These are phyloP conservation scores for Oncorhynchus gorbuscha DNA, from an alignment of 2,113 vertebrate genomes.

Conservation along the genomic window DNA sequence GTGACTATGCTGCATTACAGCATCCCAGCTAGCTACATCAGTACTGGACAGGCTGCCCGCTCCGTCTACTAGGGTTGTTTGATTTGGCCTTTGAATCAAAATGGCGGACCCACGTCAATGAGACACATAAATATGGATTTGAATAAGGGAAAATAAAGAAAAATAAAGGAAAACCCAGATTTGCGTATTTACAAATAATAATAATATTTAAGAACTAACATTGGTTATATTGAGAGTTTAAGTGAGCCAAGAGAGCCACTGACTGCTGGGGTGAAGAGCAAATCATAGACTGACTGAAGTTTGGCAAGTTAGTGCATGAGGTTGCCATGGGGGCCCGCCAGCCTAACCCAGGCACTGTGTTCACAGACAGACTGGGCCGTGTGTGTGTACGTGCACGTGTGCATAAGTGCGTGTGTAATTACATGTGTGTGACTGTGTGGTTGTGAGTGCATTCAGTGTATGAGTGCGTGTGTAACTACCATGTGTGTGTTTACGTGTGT, in stretches of 20 bases:
- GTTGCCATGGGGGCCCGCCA: constrained; percentile 23
- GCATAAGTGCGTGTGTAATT: constrained; percentile 48
- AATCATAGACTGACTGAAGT: constrained; percentile 18
- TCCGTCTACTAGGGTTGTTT: constrained; percentile 33
- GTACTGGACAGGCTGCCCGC: constrained; percentile 13
- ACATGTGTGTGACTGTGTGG: background rate
- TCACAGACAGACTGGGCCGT: background rate
- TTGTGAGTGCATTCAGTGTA: background rate
- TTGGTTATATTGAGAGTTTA: background rate
- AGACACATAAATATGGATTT: constrained; percentile 40
- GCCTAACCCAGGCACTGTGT: constrained; percentile 31
- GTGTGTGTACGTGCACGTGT: constrained; percentile 27
- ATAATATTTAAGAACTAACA: constrained; percentile 23
- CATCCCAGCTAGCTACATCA: constrained; percentile 27
- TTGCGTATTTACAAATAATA: constrained; percentile 20
- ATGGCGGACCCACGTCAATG: constrained; percentile 23
- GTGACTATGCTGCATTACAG: constrained; percentile 46
- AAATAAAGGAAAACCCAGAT: constrained; percentile 24
- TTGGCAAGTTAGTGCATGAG: constrained; percentile 34
- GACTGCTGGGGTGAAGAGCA: background rate
- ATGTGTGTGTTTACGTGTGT: constrained; percentile 53
- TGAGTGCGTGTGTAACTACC: constrained; percentile 55
- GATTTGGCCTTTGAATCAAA: constrained; percentile 39
- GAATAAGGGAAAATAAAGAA: constrained; percentile 22
- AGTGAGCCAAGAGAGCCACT: constrained; percentile 1